Conservation (phyloP, 2,797 vertebrate species). For the Oreonectes daqikongensis region DNA sequence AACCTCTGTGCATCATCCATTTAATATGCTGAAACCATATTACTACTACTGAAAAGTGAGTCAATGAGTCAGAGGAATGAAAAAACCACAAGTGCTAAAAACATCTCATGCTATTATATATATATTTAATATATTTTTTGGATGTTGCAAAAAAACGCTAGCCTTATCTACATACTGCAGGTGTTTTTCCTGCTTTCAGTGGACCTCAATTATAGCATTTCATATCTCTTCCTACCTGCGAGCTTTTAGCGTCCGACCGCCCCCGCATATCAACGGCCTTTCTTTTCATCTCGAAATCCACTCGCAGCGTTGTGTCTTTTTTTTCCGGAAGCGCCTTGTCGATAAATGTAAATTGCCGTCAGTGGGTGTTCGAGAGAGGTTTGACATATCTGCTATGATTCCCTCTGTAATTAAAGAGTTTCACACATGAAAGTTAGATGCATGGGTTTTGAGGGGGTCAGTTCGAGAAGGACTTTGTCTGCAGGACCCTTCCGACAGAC, state of each 20-base stretch:
- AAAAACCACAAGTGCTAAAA: slow-evolving; percentile 18
- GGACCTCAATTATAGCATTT: slow-evolving; percentile 46
- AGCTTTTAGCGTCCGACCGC: slow-evolving; percentile 22
- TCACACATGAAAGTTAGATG: not conserved
- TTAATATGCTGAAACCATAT: not conserved
- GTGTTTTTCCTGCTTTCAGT: slow-evolving; percentile 20
- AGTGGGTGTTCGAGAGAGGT: not conserved
- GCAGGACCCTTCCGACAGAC: too few species aligned
- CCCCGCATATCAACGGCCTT: slow-evolving; percentile 18
- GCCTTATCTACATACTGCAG: slow-evolving; percentile 35
- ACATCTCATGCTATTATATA: not conserved
- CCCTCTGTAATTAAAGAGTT: slow-evolving; percentile 39
- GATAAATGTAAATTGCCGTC: slow-evolving; percentile 19
- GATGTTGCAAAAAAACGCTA: slow-evolving; percentile 18
- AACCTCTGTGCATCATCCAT: not conserved
- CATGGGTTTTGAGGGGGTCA: not conserved
- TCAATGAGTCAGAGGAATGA: slow-evolving; percentile 2
- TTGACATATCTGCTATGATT: not conserved
- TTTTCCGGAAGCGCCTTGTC: slow-evolving; percentile 16
- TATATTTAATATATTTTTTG: not conserved
- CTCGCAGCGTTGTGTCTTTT: not conserved
- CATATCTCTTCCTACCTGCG: slow-evolving; percentile 38
- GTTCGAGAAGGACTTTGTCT: slow-evolving; percentile 3
- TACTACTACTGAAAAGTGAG: not conserved
- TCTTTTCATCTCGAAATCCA: slow-evolving; percentile 29